Evolutionary conservation across 1,140 invertebrate species (phyloP), one percentile per base, ranked within the genome.

Genomic region (Ptiloglossa arizonensis): DNA sequence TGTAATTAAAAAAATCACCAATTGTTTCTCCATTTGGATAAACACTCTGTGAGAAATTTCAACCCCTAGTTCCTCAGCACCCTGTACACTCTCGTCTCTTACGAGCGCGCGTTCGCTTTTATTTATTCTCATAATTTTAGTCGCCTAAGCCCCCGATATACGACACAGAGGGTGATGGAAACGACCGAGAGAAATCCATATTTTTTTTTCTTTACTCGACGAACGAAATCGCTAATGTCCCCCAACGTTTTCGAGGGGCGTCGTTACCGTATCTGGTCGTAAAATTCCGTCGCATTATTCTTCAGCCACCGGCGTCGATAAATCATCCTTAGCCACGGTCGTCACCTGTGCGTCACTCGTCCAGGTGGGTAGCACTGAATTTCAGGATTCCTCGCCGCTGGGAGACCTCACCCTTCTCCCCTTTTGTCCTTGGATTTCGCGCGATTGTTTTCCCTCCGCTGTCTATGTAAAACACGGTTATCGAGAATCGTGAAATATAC

Each of bases 51-150:
- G n/a, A n/a, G n/a, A n/a, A n/a, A n/a, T n/a, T n/a, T n/a, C n/a
- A n/a, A n/a, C n/a, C n/a, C n/a, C n/a, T n/a, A n/a, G n/a, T n/a
- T n/a, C n/a, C n/a, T n/a, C n/a, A n/a, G n/a, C n/a, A n/a, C n/a
- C n/a, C n/a, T n/a, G n/a, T n/a, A n/a, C n/a, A n/a, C n/a, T n/a
- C n/a, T n/a, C n/a, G n/a, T n/a, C n/a, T n/a, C n/a, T n/a, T n/a
- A n/a, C n/a, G n/a, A n/a, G n/a, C 59, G 41, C 11, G 19, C 57
- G 13, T 0, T 9, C 32, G 9, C n/a, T 8, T 17, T 44, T 62
- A 71, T 71, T 60, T 71, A 71, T 62, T 46, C n/a, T 13, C 19
- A 24, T 27, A 32, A 71, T 46, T 71, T 44, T 71, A 24, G 60
- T 17, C 38, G 9, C 24, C 11, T 38, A 54, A 68, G 56, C 13